Base-by-base conservation (phyloP, 2,797 vertebrate species). In the Acanthis flammea region DNA sequence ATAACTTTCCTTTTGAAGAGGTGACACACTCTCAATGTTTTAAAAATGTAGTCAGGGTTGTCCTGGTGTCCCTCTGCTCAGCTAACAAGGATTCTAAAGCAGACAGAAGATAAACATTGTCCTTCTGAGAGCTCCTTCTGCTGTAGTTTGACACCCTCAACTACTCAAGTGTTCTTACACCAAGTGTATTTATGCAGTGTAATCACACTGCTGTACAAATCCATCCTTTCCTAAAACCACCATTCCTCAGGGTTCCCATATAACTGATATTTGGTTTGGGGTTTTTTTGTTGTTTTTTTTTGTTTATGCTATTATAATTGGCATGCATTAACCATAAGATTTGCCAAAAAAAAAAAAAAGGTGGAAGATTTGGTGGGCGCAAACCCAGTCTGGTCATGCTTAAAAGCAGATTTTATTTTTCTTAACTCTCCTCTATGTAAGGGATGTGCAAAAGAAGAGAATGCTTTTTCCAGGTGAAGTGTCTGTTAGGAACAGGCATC, bases 1-100 rank as follows among this genome's bases (percentile, higher is more conserved):
- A 2, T 0, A 45, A 14, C 8, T 42, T 58, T 63, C 4, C 11
- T 39, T 72, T 60, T 51, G n/a, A 60, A n/a, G 37, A 27, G 19
- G 1, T 31, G 4, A 19, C 73, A 6, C 0, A 1, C 2, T 57
- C 35, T 92, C 28, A 22, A 0, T 35, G 2, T 37, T 37, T n/a
- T 55, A 12, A 55, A 72, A 63, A 33, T 24, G 4, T 45, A 39
- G 9, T 30, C 33, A 22, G 6, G 55, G 33, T 60, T 60, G 24
- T 74, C 17, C 28, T 73, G 8, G 4, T 63, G 18, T 68, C 12
- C 10, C 5, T 74, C 24, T 68, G 3, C 14, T 77, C 14, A 53
- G 7, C 16, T 17, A 57, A 22, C 19, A 57, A 28, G 10, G 35
- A 14, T 50, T 67, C 24, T 28, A 3, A 24, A 37, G 23, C 2